Evolutionary conservation across 1,140 invertebrate genomes (phyloP).

Genomic region (Lamellibrachia luymesi): DNA sequence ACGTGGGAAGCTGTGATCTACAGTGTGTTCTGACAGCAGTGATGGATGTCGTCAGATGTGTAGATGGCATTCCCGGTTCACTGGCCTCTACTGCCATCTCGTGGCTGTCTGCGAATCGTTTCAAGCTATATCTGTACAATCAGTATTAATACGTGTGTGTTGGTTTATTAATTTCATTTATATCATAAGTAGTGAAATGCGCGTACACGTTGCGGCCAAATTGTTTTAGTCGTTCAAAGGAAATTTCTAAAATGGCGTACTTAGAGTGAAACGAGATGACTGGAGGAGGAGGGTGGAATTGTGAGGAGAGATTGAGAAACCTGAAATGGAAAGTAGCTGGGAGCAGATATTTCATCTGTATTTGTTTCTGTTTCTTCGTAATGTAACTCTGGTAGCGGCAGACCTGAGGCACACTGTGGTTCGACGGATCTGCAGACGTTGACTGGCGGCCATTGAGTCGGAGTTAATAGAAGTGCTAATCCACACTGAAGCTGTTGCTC

Average conservation of each 20-base stretch:
- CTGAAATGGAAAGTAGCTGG: too few relatives aligned
- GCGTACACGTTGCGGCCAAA: too few relatives aligned
- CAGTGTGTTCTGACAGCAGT: background rate
- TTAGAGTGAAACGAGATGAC: too few relatives aligned
- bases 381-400: background rate
- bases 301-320: too few relatives aligned
- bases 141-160: background rate
- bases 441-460: background rate
- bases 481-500: background rate
- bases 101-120: background rate
- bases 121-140: background rate
- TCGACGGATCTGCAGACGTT: background rate
- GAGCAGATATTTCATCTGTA: background rate
- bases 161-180: background rate
- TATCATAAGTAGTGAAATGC: too few relatives aligned
- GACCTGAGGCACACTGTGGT: background rate
- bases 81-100: background rate
- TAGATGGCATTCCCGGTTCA: background rate
- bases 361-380: background rate
- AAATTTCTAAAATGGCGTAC: too few relatives aligned
- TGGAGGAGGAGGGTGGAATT: too few relatives aligned
- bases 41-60: background rate
- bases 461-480: background rate
- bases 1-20: background rate
- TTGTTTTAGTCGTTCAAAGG: too few relatives aligned